These are phyloP conservation scores for Cynaeus angustus DNA, from an alignment of 2,888 invertebrate species.

Conservation along the genomic window DNA sequence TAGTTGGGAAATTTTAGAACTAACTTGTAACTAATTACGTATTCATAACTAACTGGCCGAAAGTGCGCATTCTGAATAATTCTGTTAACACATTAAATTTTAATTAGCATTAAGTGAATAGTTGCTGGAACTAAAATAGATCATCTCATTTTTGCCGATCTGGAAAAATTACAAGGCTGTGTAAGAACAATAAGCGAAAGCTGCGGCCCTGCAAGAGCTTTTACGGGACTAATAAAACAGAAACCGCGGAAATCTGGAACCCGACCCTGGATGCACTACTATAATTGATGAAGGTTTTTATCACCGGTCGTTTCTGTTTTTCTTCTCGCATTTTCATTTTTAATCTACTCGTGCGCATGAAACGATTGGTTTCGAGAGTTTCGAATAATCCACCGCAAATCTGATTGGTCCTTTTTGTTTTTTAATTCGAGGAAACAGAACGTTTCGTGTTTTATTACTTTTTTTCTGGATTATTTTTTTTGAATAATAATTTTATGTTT, in stretches of 20 bases:
- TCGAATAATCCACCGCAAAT: conserved; percentile 11
- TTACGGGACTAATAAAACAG: no score
- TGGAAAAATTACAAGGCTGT: no score
- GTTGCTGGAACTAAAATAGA: no score
- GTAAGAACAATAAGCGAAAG: no score
- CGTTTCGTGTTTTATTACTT: conserved; percentile 15
- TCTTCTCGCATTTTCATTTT: conserved; percentile 31
- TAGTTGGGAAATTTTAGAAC: neutral
- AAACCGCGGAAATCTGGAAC: neutral
- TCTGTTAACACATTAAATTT: neutral
- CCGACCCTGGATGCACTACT: conserved; percentile 10
- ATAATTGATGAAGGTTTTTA: conserved; percentile 33
- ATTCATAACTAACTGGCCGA: neutral
- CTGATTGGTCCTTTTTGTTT: conserved; percentile 17
- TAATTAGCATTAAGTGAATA: neutral
- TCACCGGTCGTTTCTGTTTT: conserved; percentile 30
- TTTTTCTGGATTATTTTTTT: conserved; percentile 16
- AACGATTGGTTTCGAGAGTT: neutral
- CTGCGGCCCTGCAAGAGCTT: no score
- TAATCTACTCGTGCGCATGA: conserved; percentile 22
- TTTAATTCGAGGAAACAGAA: conserved; percentile 12
- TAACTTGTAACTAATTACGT: neutral
- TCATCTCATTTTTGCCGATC: no score
- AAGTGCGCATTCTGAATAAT: neutral
- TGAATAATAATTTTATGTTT: conserved; percentile 23